These are phyloP conservation scores for Metalampra italica DNA, from an alignment of 2,888 invertebrate genomes.

Conservation along the genomic window DNA sequence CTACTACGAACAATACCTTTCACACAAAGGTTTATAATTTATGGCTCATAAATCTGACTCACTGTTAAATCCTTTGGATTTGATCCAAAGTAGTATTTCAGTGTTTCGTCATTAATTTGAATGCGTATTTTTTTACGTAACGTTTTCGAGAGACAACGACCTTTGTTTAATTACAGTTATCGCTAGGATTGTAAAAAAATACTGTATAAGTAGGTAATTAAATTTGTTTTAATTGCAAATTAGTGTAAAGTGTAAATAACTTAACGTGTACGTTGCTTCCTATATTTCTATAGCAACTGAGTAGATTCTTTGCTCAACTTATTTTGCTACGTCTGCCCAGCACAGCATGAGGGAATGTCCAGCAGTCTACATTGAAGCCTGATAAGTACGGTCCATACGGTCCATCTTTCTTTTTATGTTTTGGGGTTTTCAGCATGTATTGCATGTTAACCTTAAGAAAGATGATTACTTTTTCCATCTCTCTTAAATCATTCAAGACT, in stretches of 20 bases:
- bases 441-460: too few species aligned
- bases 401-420: too few species aligned
- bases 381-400: too few species aligned
- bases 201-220: background rate
- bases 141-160: constrained; percentile 4
- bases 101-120: constrained; percentile 1
- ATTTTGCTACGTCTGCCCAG: too few species aligned
- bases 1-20: background rate
- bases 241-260: background rate
- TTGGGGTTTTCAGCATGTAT: too few species aligned
- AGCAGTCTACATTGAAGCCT: too few species aligned
- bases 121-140: constrained; percentile 3
- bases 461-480: too few species aligned
- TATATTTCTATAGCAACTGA: too few species aligned
- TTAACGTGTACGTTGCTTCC: too few species aligned
- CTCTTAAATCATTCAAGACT: too few species aligned
- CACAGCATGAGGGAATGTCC: too few species aligned
- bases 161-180: constrained; percentile 6
- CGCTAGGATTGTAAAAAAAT: background rate
- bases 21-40: constrained; percentile 1
- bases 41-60: background rate
- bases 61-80: constrained; percentile 4
- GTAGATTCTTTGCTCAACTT: too few species aligned
- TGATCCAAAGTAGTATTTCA: background rate
- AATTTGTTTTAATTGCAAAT: constrained; percentile 1